Base-by-base conservation (phyloP, 2,888 invertebrate genomes). In the Caenorhabditis sp. region DNA sequence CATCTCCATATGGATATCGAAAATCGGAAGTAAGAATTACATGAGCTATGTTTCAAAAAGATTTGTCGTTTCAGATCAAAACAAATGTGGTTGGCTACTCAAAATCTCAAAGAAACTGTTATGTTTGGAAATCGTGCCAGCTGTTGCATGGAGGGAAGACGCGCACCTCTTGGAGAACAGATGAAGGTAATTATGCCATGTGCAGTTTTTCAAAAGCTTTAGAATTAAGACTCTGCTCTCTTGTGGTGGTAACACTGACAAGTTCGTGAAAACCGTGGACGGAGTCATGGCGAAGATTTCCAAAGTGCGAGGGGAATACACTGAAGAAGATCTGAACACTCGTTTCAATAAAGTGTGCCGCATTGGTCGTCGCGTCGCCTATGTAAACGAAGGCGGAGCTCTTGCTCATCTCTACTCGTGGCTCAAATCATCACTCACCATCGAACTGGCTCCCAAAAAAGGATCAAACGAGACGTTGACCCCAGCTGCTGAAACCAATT, bases 11-110 rank as follows among this genome's bases (percentile, higher is more conserved):
- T 81, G 81, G 84, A 84, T 14, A 76, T 81, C 54, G 69, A 81
- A 49, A 84, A 84, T 73, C 47, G 84, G 26, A 77, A 68, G 66
- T 75, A 28, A 14, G 19, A 14, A 1, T 7, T 12, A 61, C 3
- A 35, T 24, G 31, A 10, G 12, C 4, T 4, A 1, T 22, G 2
- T 56, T 58, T 31, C n/a, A 56, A 86, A 86, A 93, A 93, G 87
- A 92, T 92, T 69, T 93, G 10, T 89, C 14, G 24, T 51, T 74
- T 26, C 28, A 90, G 92, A 73, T 95, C 97, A 0, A 97, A 97
- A 93, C 95, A 96, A 35, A 94, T 98, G 88, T 98, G 98, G 98
- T 95, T 96, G 86, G 96, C 98, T 0, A 97, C 96, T 90, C 96
- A 97, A 91, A 95, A 96, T 3, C 94, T 98, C 44, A 94, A 95